Conservation (phyloP, 2,888 invertebrate species). For the Creontiades dilutus region DNA sequence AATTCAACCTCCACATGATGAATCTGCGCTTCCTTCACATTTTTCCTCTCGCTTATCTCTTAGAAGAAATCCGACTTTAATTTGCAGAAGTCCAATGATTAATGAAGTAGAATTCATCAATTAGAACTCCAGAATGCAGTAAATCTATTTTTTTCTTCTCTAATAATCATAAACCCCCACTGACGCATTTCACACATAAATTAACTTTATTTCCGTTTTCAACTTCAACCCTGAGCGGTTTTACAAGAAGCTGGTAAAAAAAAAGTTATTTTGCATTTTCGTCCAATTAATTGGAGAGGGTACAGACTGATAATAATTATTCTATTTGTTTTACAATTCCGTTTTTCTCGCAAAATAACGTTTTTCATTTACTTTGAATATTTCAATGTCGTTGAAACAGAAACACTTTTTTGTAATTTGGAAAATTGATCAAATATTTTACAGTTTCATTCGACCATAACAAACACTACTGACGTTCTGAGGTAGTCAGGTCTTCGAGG, state of each 20-base stretch:
- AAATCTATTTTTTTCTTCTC: not conserved
- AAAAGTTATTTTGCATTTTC: not conserved
- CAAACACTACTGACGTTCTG: no score
- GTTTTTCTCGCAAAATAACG: no score
- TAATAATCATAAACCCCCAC: not conserved
- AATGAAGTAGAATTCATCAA: conserved; percentile 10
- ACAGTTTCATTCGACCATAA: no score
- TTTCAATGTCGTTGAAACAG: no score
- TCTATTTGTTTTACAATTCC: no score
- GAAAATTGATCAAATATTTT: no score
- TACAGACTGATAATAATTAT: not conserved
- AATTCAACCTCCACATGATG: not conserved
- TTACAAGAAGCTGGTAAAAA: conserved; percentile 1
- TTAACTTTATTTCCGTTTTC: conserved; percentile 10
- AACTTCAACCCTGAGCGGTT: not conserved
- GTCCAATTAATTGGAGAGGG: conserved; percentile 1
- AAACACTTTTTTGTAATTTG: no score
- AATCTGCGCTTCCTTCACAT: not conserved
- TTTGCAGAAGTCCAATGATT: conserved; percentile 46
- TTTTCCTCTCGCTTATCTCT: not conserved
- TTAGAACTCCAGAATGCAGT: not conserved
- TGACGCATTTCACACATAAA: conserved; percentile 46
- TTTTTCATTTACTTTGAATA: no score
- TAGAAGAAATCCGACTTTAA: conserved; percentile 12
- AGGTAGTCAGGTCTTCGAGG: no score